Conservation (phyloP, 2,888 invertebrate genomes). For the Portevinia maculata region DNA sequence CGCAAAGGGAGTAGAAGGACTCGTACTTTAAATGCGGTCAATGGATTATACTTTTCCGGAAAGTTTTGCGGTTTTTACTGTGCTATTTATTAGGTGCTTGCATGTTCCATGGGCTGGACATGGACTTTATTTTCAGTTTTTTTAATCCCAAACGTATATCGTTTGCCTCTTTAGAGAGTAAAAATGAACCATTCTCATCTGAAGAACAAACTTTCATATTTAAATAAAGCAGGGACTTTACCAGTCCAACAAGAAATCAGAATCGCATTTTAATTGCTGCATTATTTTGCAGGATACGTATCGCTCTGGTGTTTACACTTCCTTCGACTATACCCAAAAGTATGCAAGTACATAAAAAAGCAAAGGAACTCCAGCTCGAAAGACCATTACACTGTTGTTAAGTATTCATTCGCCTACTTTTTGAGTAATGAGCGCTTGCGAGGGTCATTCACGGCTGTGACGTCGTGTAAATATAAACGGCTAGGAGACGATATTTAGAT, state of each 20-base stretch:
- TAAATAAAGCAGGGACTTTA: slow-evolving; percentile 6
- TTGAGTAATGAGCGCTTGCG: slow-evolving; percentile 12
- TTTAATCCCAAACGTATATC: background rate
- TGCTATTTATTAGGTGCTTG: no score
- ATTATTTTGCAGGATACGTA: background rate
- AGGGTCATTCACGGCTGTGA: slow-evolving; percentile 7
- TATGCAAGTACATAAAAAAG: background rate
- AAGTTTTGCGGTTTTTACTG: slow-evolving; percentile 40
- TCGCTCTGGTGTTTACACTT: background rate
- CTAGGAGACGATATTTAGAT: background rate
- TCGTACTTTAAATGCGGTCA: slow-evolving; percentile 38
- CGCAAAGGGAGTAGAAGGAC: slow-evolving; percentile 28
- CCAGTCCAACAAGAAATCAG: background rate
- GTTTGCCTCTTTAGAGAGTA: background rate
- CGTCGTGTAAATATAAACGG: background rate
- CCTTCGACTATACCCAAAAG: background rate
- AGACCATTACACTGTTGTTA: background rate
- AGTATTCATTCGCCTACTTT: slow-evolving; percentile 18
- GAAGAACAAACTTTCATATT: background rate
- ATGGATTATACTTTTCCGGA: slow-evolving; percentile 39
- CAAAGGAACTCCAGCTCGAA: background rate
- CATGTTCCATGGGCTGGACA: background rate
- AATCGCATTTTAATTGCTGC: slow-evolving; percentile 8
- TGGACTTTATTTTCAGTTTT: background rate
- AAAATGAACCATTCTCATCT: background rate